Base-by-base conservation (phyloP, 1,140 invertebrate species). In the Melitaea cinxia region DNA sequence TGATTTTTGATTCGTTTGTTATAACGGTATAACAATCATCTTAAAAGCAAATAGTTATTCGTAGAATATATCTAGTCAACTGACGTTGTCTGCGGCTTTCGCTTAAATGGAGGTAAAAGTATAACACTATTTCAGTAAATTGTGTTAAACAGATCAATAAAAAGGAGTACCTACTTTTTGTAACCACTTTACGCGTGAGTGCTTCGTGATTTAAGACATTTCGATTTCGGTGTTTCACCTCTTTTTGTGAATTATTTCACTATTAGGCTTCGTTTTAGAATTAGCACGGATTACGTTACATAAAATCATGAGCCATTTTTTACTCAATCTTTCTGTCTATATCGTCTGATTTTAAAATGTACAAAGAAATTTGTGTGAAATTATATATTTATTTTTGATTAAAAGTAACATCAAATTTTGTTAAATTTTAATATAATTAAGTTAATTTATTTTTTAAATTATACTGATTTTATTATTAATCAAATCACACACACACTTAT, bases 151-250 rank as follows among this genome's bases (percentile, higher is more conserved):
- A 79, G 83, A 82, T 79, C 69, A 78, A 82, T 81, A 80, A 82
- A 82, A 82, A 82, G 61, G 63, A 73, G 73, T 78, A 71, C 71
- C 69, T 52, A 39, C 65, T 78, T 83, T 75, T 80, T 78, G 70
- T 76, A 78, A 73, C 73, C 76, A 84, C 76, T 87, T 87, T 77
- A 83, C 83, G 80, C 78, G 79, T 85, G 83, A 88, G 85, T 88
- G 85, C 60, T 72, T 80, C 78, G 77, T 78, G 75, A 82, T 83
- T 82, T 82, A 72, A 71, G 58, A 45, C 60, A 80, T 78, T 78
- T 75, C 71, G 59, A 59, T 73, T 74, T 76, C 69, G 65, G 65
- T 64, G 33, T 57, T 57, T 64, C 53, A 53, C 35, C 71, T 60
- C 60, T 58, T 54, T 69, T 65, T 55, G 54, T 17, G 67, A 55